phyloP scores from a whole-genome alignment of 1,140 invertebrate genomes.

The Meteorus sp. region DNA sequence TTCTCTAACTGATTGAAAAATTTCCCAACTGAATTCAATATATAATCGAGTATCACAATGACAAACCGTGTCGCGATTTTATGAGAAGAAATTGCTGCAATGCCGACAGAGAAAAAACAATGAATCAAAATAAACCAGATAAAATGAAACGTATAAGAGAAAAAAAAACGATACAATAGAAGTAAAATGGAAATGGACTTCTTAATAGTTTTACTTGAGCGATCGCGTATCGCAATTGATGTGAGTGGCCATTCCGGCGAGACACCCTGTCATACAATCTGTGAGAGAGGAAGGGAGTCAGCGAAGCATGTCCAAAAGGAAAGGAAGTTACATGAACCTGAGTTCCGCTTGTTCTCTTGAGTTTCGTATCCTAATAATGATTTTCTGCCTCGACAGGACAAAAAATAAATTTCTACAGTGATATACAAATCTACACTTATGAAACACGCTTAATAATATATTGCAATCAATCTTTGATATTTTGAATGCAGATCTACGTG shows the following conservation, averaged over 20 bases:
- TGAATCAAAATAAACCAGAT: too few relatives aligned
- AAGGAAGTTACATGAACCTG: conserved; percentile 55
- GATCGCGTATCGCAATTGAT: conserved; percentile 43
- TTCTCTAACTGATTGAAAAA: too few relatives aligned
- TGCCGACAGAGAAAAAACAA: too few relatives aligned
- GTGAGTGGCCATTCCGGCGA: conserved; percentile 24
- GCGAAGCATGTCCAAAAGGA: conserved; percentile 54
- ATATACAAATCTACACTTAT: too few relatives aligned
- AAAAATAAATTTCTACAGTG: conserved; percentile 9
- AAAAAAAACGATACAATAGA: background rate
- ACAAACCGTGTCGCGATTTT: too few relatives aligned
- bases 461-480: background rate
- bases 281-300: conserved; percentile 52
- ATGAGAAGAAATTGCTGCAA: too few relatives aligned
- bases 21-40: too few relatives aligned
- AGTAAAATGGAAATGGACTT: conserved; percentile 5
- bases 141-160: too few relatives aligned
- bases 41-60: too few relatives aligned
- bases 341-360: conserved; percentile 51
- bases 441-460: background rate
- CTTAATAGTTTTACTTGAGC: conserved; percentile 39
- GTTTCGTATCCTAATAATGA: conserved; percentile 44
- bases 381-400: conserved; percentile 19
- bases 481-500: background rate
- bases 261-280: conserved; percentile 38